Percentiles rank a stretch among this genome's conserved stretches.
Evolutionary conservation across 1,140 invertebrate genomes (phyloP).

Genomic region (Arion vulgaris): DNA sequence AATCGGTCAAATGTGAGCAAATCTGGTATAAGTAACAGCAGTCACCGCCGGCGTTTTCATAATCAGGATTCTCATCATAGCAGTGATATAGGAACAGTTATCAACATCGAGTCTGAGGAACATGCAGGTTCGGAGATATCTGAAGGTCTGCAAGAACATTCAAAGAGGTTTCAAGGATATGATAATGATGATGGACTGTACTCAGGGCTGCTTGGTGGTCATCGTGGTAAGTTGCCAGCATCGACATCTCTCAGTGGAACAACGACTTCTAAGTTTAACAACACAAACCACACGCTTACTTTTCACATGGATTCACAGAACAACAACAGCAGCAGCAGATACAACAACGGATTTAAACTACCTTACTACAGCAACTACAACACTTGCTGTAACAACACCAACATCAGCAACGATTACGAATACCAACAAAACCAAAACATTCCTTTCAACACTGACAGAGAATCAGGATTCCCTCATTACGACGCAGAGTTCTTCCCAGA

Average conservation of each 20-base stretch:
- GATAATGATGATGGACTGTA: neutral
- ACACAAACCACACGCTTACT: neutral
- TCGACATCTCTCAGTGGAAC: neutral
- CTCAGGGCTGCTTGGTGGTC: neutral
- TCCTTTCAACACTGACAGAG: slow-evolving; percentile 24
- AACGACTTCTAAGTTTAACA: neutral
- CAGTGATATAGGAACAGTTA: neutral
- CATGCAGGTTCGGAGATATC: neutral
- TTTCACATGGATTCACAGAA: neutral
- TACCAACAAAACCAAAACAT: slow-evolving; percentile 7
- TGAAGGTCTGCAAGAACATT: too few relatives aligned
- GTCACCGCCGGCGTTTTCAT: neutral
- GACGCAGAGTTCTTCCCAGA: slow-evolving; percentile 36
- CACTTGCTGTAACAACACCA: too few relatives aligned
- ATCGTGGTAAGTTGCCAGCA: neutral
- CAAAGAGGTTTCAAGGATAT: neutral
- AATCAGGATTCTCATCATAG: neutral
- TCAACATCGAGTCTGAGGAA: neutral
- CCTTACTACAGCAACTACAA: neutral
- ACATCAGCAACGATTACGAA: neutral
- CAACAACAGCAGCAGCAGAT: neutral
- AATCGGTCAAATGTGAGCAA: neutral
- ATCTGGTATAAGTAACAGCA: neutral
- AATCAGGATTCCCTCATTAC: slow-evolving; percentile 3
- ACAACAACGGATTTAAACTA: neutral